These are phyloP conservation scores for Arion vulgaris DNA, from an alignment of 1,140 invertebrate species.

Conservation along the genomic window DNA sequence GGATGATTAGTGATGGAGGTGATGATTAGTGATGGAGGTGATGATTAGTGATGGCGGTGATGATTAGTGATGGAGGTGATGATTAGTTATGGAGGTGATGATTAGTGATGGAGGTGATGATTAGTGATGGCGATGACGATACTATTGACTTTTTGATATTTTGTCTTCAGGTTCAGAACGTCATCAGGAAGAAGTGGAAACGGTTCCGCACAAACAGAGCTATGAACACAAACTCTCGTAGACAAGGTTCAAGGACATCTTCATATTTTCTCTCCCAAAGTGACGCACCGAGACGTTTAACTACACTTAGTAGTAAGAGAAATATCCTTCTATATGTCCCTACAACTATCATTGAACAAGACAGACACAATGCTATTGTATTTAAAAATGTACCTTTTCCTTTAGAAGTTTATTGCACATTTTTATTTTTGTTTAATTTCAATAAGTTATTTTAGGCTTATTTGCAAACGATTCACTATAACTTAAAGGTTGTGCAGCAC, in stretches of 20 bases:
- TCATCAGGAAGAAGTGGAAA: conserved; percentile 63
- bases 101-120: no score
- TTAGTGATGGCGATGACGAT: no score
- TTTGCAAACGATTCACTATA: no score
- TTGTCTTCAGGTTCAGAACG: conserved; percentile 56
- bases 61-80: no score
- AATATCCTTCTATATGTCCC: not conserved
- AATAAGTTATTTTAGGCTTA: not conserved
- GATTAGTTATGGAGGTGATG: no score
- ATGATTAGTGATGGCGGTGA: no score
- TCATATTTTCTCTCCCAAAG: conserved; percentile 59
- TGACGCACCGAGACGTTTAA: conserved; percentile 50
- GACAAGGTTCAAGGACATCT: conserved; percentile 59
- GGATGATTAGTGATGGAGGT: no score
- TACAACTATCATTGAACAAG: not conserved
- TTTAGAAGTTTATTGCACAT: not conserved
- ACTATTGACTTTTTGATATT: no score
- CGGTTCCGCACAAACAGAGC: conserved; percentile 56
- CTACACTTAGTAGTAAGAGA: conserved; percentile 32
- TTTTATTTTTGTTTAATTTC: not conserved
- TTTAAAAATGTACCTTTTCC: not conserved
- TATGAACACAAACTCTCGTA: conserved; percentile 46
- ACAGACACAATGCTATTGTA: conserved; percentile 20
- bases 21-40: no score
- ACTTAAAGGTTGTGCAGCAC: no score